Conservation (phyloP, 2,888 invertebrate genomes). For the Stenchaetothrips biformis region DNA sequence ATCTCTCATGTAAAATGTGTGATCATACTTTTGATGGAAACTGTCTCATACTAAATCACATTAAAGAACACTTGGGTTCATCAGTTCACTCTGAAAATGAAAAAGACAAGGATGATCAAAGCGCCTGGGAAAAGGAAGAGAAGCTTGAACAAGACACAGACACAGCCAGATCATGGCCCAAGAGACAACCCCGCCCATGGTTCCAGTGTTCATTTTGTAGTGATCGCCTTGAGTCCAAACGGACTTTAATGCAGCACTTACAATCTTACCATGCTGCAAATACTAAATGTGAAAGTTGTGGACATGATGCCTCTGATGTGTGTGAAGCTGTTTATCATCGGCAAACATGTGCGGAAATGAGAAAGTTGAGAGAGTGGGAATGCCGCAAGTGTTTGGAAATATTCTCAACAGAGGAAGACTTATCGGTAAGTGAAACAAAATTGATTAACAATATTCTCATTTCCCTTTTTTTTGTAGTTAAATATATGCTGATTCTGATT, state of each 20-base stretch:
- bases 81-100: too few relatives aligned
- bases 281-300: slow-evolving; percentile 7
- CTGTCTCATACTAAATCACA: neutral
- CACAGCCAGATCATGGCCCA: too few relatives aligned
- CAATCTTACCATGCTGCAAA: neutral
- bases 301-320: neutral
- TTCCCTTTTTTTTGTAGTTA: neutral
- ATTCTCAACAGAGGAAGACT: neutral
- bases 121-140: neutral
- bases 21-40: neutral
- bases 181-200: neutral
- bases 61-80: neutral
- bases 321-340: neutral
- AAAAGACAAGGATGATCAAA: too few relatives aligned
- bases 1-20: neutral
- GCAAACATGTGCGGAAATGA: neutral
- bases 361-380: neutral
- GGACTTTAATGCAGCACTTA: neutral
- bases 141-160: neutral
- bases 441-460: neutral
- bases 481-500: neutral
- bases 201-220: slow-evolving; percentile 6
- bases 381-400: neutral
- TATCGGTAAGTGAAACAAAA: neutral
- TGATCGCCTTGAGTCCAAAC: neutral